Percentiles rank a stretch among this genome's conserved stretches.
Conservation (phyloP, 2,113 vertebrate species). For the Dicaeum eximium region DNA sequence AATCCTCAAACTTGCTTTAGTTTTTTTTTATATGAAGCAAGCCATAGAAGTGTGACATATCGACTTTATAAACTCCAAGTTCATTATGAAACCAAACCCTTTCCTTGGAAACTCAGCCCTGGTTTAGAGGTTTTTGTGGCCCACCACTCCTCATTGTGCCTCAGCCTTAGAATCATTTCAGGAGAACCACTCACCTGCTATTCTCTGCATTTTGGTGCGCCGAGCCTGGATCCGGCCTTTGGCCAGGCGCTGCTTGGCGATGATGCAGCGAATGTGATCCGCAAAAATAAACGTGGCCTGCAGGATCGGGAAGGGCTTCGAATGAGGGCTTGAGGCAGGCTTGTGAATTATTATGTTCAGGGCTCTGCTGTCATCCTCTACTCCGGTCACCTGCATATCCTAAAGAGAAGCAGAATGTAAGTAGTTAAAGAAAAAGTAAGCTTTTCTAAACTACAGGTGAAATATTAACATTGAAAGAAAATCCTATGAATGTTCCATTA, state of each 20-base stretch:
- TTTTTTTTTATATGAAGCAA: not conserved
- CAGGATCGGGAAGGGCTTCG: conserved; percentile 96
- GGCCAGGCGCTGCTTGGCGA: conserved; percentile 94
- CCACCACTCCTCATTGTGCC: not conserved
- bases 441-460: not conserved
- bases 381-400: conserved; percentile 98
- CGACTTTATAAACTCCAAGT: not conserved
- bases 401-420: conserved; percentile 26
- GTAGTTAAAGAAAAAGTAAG: not conserved
- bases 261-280: conserved; percentile 98
- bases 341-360: conserved; percentile 95
- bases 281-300: conserved; percentile 96
- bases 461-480: not conserved
- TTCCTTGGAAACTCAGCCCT: not conserved
- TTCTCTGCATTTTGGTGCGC: conserved; percentile 97
- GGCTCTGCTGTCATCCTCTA: conserved; percentile 95
- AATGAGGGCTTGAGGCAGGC: conserved; percentile 93
- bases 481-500: not conserved
- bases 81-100: not conserved
- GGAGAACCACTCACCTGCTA: conserved; percentile 77
- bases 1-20: not conserved
- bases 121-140: not conserved
- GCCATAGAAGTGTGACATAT: not conserved
- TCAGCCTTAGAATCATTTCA: rapidly evolving
- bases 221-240: conserved; percentile 96